Base-by-base conservation (phyloP, 1,140 invertebrate genomes). In the Contarinia nasturtii region DNA sequence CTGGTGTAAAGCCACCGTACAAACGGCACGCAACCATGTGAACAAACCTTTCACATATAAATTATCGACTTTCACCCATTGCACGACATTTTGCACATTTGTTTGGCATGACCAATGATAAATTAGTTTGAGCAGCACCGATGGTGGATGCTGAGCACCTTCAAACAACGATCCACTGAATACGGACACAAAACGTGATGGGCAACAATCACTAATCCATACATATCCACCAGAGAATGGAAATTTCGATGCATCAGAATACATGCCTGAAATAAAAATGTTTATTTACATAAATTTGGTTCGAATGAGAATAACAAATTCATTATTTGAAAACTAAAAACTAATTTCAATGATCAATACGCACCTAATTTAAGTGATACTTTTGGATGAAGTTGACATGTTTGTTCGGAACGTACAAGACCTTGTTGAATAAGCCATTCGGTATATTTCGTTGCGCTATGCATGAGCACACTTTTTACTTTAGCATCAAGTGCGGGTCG, bases 101-200 rank as follows among this genome's bases (percentile, higher is more conserved):
- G 86, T 90, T 55, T 90, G 86, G 57, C 85, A 89, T 0, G 81
- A 73, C 86, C 86, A 91, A 59, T 91, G 86, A 60, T 90, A 91
- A 21, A 91, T 79, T 0, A 90, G 65, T 57, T 90, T 90, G 0
- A 89, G 58, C 4, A 88, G 65, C 12, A 83, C 76, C 14, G 78
- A 80, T 0, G 86, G 86, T 1, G 80, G 76, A 61, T 88, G 80
- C 2, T 80, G 77, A 7, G 82, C 78, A 2, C 79, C 79, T 63
- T 89, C 84, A 54, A 90, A 91, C 34, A 91, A 75, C 0, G 86
- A 91, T 18, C 83, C 82, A 50, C 73, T 78, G 58, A 86, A 91
- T 0, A 90, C 82, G 0, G 86, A 89, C 1, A 88, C 76, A 54
- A 82, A 87, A 44, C 77, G 74, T 19, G 80, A 79, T 0, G 82